Evolutionary conservation across 35 echinoderm and acorn worm genomes (phyloP), one percentile per base, ranked within the genome.

Genomic region (Nesometra sesokonis): DNA sequence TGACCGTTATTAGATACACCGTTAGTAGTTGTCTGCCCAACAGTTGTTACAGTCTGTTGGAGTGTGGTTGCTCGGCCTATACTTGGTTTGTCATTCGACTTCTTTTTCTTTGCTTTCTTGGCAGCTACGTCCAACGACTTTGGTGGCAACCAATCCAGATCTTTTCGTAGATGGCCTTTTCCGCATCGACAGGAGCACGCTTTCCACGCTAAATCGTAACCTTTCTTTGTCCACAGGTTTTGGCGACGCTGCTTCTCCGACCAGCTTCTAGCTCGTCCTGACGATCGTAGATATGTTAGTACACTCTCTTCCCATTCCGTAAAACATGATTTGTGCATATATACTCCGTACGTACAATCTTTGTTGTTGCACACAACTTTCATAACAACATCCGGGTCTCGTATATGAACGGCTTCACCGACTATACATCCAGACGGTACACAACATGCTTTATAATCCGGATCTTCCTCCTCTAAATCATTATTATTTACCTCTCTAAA

Each of bases 151-250:
- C 96, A 99, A 36, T 99, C 92, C 15, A 99, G 88, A 88, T 99
- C 96, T 86, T 99, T 99, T 23, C 96, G 96, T 57, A 99, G 39
- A 88, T 99, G 96, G 30, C 96, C 96, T 83, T 99, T 99, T 3
- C 79, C 87, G 78, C 96, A 99, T 80, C 88, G 91, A 77, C 96
- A 99, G 3, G 96, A 99, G 57, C 96, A 99, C 33, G 96, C 96
- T 84, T 99, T 99, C 96, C 96, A 99, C 29, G 96, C 96, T 35
- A 99, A 90, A 77, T 99, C 96, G 79, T 99, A 99, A 0, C 96
- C 96, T 77, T 99, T 99, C 90, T 99, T 99, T 57, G 96, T 99
- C 96, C 96, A 99, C 77, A 99, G 38, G 82, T 99, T 99, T 39
- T 99, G 96, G 30, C 93, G 90, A 33, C 96, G 86, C 86, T 99